phyloP scores from a whole-genome alignment of 2,888 invertebrate species.

The Ferrisia virgata region DNA sequence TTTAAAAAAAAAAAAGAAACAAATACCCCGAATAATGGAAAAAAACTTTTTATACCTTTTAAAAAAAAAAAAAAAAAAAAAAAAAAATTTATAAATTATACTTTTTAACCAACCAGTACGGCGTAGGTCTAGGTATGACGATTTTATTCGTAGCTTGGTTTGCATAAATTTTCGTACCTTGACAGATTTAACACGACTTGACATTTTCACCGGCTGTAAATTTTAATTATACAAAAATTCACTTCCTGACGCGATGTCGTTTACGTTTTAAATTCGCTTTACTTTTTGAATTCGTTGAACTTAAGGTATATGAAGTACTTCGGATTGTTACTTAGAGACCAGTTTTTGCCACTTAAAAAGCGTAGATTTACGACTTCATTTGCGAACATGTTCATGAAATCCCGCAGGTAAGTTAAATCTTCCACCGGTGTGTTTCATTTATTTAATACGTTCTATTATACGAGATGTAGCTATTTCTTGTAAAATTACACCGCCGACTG shows the following conservation, averaged over 20 bases:
- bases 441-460: neutral
- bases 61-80: no score
- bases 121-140: no score
- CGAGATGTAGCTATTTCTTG: conserved; percentile 7
- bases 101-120: neutral
- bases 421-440: neutral
- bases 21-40: no score
- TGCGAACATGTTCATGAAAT: neutral
- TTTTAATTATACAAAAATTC: conserved; percentile 14
- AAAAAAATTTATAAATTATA: neutral
- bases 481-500: neutral
- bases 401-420: conserved; percentile 12
- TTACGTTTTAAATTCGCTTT: neutral
- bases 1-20: no score
- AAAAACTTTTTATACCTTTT: no score
- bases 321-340: neutral
- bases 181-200: neutral
- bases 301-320: neutral
- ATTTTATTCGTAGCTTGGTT: neutral
- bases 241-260: neutral
- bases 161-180: neutral
- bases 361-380: conserved; percentile 9
- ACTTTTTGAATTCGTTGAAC: neutral
- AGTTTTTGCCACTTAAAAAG: conserved; percentile 10
- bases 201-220: neutral